These are phyloP conservation scores for Melipona bicolor DNA, from an alignment of 2,888 invertebrate species.

Conservation along the genomic window DNA sequence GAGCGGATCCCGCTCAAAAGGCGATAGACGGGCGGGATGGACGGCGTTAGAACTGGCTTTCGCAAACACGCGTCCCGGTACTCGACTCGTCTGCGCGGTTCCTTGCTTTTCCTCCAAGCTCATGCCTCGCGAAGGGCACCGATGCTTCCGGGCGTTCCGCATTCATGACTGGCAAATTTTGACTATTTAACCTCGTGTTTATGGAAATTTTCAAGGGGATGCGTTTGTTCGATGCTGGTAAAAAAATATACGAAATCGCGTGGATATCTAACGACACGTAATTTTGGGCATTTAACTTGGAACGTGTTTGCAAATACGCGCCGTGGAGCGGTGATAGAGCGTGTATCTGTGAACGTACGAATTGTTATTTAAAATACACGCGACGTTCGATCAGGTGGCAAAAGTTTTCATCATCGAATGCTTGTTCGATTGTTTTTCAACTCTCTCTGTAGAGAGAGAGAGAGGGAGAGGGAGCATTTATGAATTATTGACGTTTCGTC, in stretches of 20 bases:
- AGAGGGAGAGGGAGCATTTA: background rate
- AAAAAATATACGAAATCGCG: too few species aligned
- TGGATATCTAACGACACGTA: too few species aligned
- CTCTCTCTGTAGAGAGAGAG: too few species aligned
- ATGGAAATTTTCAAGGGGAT: too few species aligned
- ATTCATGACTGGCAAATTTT: too few species aligned
- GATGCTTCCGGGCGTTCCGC: too few species aligned
- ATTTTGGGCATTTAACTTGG: background rate
- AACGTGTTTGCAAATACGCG: background rate
- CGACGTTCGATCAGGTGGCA: too few species aligned
- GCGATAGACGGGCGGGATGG: slow-evolving; percentile 33
- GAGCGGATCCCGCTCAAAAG: slow-evolving; percentile 31
- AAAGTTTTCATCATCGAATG: background rate
- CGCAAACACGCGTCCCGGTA: background rate
- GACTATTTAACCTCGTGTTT: too few species aligned
- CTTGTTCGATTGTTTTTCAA: slow-evolving; percentile 53
- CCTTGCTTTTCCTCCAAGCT: too few species aligned
- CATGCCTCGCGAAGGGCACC: too few species aligned
- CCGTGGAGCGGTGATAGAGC: background rate
- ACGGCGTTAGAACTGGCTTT: slow-evolving; percentile 6
- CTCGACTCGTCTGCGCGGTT: too few species aligned
- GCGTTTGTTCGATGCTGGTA: too few species aligned
- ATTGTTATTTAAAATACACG: background rate
- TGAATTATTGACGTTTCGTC: background rate
- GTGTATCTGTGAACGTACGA: background rate